Evolutionary conservation across 2,888 invertebrate species (phyloP).

Genomic region (Vanessa cardui): DNA sequence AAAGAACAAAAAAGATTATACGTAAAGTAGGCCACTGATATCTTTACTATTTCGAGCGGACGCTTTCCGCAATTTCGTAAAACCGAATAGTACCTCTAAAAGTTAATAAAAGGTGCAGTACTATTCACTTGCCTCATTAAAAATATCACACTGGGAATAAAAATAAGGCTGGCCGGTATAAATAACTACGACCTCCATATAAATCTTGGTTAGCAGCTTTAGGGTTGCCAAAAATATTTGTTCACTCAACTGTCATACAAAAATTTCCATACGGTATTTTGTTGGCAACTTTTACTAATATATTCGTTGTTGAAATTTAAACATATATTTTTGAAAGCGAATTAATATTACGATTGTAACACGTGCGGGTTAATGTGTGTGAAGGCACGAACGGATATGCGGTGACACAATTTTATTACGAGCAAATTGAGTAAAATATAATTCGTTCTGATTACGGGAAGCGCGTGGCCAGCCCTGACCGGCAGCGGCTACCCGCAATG

Average conservation of each 20-base stretch:
- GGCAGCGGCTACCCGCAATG: conserved; percentile 73
- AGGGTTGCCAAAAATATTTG: conserved; percentile 57
- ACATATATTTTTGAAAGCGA: conserved; percentile 3
- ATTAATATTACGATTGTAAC: conserved; percentile 11
- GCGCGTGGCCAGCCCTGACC: conserved; percentile 59
- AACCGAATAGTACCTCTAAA: conserved; percentile 64
- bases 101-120: conserved; percentile 74
- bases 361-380: conserved; percentile 15
- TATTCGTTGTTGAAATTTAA: conserved; percentile 7
- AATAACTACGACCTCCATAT: conserved; percentile 74
- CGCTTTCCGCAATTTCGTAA: conserved; percentile 54
- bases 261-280: conserved; percentile 1
- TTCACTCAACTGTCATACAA: neutral
- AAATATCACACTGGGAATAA: conserved; percentile 80
- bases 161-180: conserved; percentile 74
- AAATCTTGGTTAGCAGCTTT: conserved; percentile 74
- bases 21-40: conserved; percentile 41
- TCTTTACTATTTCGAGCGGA: conserved; percentile 50
- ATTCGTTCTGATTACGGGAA: conserved; percentile 17
- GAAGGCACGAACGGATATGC: conserved; percentile 15
- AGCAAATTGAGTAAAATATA: conserved; percentile 10
- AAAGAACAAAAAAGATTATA: conserved; percentile 8
- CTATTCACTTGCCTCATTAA: conserved; percentile 78
- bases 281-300: neutral
- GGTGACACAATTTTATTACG: conserved; percentile 14